Evolutionary conservation across 2,888 invertebrate genomes (phyloP), one percentile per base, ranked within the genome.

Genomic region (Galerucella calmariensis): DNA sequence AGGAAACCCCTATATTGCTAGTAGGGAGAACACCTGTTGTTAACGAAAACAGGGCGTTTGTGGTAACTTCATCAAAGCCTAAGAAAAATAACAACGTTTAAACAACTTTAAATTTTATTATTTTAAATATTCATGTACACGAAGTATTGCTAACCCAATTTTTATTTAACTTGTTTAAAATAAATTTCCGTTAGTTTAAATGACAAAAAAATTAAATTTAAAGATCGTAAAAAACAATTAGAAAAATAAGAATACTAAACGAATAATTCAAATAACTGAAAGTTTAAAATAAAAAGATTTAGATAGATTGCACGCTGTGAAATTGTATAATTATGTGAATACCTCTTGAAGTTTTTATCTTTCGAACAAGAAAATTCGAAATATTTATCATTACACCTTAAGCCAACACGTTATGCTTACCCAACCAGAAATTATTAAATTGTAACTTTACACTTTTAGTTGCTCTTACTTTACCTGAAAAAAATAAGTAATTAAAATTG

Each of bases 321-420:
- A 46, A 65, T 46, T 65, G 12, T 44, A 65, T 65, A 65, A 63
- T 63, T 63, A 63, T 63, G 44, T 63, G 44, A 63, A 65, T 65
- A 65, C 65, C 16, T 44, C 35, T 20, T n/a, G 14, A 63, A 63
- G 14, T 63, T 63, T 65, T 20, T 62, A 62, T 62, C 8, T 24
- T 51, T 51, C n/a, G 62, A 62, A 62, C 35, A 35, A 62, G 62
- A 24, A 9, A 41, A n/a, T 27, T 62, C 27, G 27, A 35, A 35
- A 62, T 62, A 14, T 35, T 35, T 35, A 62, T 27, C 62, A 62
- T 35, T 41, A 27, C n/a, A 41, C 41, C 62, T 27, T 27, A 62
- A 27, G 27, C 35, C 12, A 27, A 41, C 62, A 20, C 65, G 65
- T 41, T 65, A 44, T n/a, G 65, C 44, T 65, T 65, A 44, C n/a